Conservation (phyloP, 2,797 vertebrate genomes). For the Scyliorhinus canicula region DNA sequence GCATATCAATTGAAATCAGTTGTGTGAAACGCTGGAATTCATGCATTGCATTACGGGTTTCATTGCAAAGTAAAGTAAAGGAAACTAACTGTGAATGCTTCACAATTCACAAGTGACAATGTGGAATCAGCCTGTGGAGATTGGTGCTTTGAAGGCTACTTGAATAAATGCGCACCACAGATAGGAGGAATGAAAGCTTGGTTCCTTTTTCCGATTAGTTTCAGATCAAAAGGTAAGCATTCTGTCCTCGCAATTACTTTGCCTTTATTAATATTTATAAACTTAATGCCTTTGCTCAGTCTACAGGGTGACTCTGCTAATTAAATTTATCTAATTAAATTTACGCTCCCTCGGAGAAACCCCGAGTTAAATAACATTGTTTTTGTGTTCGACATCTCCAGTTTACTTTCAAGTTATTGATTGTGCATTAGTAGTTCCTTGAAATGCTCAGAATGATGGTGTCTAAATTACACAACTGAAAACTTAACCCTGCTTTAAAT, state of each 20-base stretch:
- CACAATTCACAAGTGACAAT: background rate
- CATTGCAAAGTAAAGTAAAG: background rate
- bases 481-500: background rate
- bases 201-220: background rate
- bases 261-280: background rate
- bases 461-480: background rate
- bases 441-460: background rate
- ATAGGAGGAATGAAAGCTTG: background rate
- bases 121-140: background rate
- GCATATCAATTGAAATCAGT: background rate
- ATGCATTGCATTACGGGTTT: background rate
- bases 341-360: background rate
- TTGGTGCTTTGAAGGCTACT: background rate
- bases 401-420: constrained; percentile 16
- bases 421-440: background rate
- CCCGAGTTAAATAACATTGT: constrained; percentile 19
- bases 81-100: background rate
- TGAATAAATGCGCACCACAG: background rate
- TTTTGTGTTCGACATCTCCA: background rate
- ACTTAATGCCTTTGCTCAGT: constrained; percentile 4
- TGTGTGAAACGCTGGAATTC: background rate
- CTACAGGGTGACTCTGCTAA: constrained; percentile 35
- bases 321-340: constrained; percentile 38
- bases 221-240: constrained; percentile 28
- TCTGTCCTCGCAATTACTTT: background rate